phyloP scores from a whole-genome alignment of 2,797 vertebrate genomes.

The Protosalanx chinensis region DNA sequence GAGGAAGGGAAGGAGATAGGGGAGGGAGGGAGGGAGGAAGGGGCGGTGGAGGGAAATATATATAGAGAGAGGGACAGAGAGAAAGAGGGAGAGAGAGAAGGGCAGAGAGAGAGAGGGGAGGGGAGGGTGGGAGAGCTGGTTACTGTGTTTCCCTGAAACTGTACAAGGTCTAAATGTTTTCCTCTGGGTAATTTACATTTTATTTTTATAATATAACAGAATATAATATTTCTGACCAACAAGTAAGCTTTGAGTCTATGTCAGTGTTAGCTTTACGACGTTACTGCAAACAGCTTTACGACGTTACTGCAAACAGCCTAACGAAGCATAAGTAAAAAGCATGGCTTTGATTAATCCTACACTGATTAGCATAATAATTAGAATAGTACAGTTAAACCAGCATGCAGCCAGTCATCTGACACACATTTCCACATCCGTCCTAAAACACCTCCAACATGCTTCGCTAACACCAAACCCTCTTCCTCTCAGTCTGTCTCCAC shows the following conservation, averaged over 20 bases:
- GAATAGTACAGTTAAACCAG: slow-evolving; percentile 38
- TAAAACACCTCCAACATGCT: slow-evolving; percentile 33
- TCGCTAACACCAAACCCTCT: slow-evolving; percentile 40
- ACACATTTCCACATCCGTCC: slow-evolving; percentile 45
- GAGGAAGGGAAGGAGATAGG: too few species aligned
- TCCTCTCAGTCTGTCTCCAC: slow-evolving; percentile 38
- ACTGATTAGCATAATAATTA: slow-evolving; percentile 59
- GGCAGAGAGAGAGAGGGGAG: too few species aligned
- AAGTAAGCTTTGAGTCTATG: slow-evolving; percentile 3
- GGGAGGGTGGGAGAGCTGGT: too few species aligned
- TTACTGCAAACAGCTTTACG: slow-evolving; percentile 15
- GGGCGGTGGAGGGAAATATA: too few species aligned
- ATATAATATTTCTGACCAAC: too few species aligned
- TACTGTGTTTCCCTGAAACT: too few species aligned
- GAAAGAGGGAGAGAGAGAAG: too few species aligned
- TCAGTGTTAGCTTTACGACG: slow-evolving; percentile 6
- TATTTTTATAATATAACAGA: too few species aligned
- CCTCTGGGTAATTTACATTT: too few species aligned
- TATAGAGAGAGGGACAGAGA: too few species aligned
- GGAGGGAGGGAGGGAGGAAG: too few species aligned
- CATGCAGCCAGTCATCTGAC: slow-evolving; percentile 47
- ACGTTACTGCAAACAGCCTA: slow-evolving; percentile 20
- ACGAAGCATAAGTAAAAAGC: slow-evolving; percentile 43
- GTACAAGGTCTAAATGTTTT: too few species aligned
- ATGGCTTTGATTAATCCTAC: slow-evolving; percentile 63